These are phyloP conservation scores for Murina feae DNA, from an alignment of 2,113 vertebrate genomes.

Conservation along the genomic window DNA sequence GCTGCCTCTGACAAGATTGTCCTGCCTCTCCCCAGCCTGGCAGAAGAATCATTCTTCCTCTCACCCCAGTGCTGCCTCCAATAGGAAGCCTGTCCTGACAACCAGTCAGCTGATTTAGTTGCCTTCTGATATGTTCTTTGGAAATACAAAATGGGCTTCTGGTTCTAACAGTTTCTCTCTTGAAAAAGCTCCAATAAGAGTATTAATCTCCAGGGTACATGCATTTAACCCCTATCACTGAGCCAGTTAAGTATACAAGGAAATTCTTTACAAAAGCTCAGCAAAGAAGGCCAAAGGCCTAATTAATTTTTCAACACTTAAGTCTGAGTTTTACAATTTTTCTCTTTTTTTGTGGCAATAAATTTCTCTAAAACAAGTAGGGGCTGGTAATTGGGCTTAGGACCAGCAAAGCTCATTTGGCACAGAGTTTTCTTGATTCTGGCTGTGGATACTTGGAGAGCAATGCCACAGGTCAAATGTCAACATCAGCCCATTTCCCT, in stretches of 20 bases:
- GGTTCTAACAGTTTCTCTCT: conserved; percentile 11
- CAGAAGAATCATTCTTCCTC: not conserved
- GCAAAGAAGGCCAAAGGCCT: conserved; percentile 55
- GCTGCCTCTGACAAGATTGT: not conserved
- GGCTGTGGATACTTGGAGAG: conserved; percentile 51
- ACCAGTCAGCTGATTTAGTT: not conserved
- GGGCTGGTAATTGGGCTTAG: conserved; percentile 30
- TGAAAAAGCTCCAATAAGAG: conserved; percentile 39
- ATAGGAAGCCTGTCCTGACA: not conserved
- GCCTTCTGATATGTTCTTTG: not conserved
- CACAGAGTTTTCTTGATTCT: conserved; percentile 50
- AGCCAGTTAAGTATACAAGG: conserved; percentile 41
- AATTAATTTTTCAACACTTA: conserved; percentile 70
- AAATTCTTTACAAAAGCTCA: conserved; percentile 58
- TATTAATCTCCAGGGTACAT: conserved; percentile 55
- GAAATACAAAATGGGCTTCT: not conserved
- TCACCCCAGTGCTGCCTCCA: not conserved
- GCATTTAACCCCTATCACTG: conserved; percentile 52
- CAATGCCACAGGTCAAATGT: conserved; percentile 50
- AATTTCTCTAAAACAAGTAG: conserved; percentile 62
- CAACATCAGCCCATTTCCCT: conserved; percentile 2
- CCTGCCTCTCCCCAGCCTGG: not conserved
- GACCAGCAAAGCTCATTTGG: conserved; percentile 48
- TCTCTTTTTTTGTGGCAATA: conserved; percentile 61
- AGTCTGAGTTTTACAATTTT: conserved; percentile 66